Evolutionary conservation across 1,140 invertebrate genomes (phyloP), one percentile per base, ranked within the genome.

Genomic region (Sesamia nonagrioides): DNA sequence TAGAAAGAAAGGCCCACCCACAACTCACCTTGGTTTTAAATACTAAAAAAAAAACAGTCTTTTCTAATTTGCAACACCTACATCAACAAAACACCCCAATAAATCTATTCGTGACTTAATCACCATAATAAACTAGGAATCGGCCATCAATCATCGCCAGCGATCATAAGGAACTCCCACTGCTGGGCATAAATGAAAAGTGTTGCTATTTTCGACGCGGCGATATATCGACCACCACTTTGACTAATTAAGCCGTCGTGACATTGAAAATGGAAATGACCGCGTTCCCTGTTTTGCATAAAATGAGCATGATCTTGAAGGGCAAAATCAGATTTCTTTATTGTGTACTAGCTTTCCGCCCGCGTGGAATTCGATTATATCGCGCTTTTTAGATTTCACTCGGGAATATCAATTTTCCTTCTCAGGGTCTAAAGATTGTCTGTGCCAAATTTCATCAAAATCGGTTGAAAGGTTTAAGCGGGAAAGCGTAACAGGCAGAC

Each of bases 141-240:
- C 37, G 37, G 61, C 37, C 61, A 61, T 61, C 73, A 61, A 33
- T 75, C 58, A 27, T 37, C 45, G 21, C 6, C 9, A 11, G 45
- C 45, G 18, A 35, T 17, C 45, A 76, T 77, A 78, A 79, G 82
- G 74, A 83, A 77, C 73, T 54, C 73, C 69, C 77, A 42, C 50
- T 69, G 56, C 72, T 81, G 27, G 60, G 61, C 71, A 74, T 63
- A 63, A 77, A 80, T 74, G 61, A 86, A 84, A 80, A 66, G 52
- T 35, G 72, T 52, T 48, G 50, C 82, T 88, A 88, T 89, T 89
- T 87, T 84, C 80, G 86, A 60, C 69, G 9, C 21, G 71, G 56
- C 75, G 37, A 1, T 40, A 74, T 83, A 86, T 85, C 84, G 84
- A 82, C 71, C 75, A 63, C 2, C 66, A 80, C 74, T 77, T 45